Percentiles rank a stretch among this genome's conserved stretches.
Conservation (phyloP, 2,888 invertebrate species). For the Ectropis crepuscularia region DNA sequence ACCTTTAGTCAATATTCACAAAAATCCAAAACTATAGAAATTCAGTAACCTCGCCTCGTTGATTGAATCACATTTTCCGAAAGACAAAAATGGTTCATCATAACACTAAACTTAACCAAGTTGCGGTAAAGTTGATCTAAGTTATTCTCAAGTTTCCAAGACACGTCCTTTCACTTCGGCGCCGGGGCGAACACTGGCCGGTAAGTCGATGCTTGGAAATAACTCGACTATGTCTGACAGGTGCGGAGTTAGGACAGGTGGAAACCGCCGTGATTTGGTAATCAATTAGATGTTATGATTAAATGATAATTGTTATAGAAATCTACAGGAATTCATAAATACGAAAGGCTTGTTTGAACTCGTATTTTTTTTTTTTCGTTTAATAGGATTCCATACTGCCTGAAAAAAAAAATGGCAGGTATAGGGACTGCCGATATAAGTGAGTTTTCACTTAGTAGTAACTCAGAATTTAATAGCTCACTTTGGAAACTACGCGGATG, state of each 20-base stretch:
- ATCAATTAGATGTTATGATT: slow-evolving; percentile 5
- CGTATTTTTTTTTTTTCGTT: no score
- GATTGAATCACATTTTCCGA: slow-evolving; percentile 82
- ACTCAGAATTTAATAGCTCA: no score
- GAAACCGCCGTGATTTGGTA: neutral
- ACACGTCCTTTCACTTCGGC: slow-evolving; percentile 38
- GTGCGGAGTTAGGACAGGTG: slow-evolving; percentile 43
- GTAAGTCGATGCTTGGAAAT: slow-evolving; percentile 27
- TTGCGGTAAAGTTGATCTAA: slow-evolving; percentile 26
- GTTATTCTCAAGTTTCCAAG: slow-evolving; percentile 30
- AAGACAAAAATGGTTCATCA: slow-evolving; percentile 78
- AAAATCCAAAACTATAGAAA: slow-evolving; percentile 49
- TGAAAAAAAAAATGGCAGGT: no score
- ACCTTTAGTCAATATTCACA: slow-evolving; percentile 40
- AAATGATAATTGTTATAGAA: no score
- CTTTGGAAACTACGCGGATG: no score
- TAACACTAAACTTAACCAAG: slow-evolving; percentile 38
- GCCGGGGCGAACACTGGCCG: slow-evolving; percentile 40
- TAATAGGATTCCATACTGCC: no score
- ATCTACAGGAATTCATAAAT: no score
- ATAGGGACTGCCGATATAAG: no score
- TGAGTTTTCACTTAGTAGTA: no score
- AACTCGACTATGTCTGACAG: slow-evolving; percentile 55
- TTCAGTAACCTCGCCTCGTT: slow-evolving; percentile 53
- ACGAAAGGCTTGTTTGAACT: no score